A percentile compares a stretch with the other conserved stretches of the same genome.
phyloP scores from a whole-genome alignment of 2,888 invertebrate species.

The Sialis fuliginosa region DNA sequence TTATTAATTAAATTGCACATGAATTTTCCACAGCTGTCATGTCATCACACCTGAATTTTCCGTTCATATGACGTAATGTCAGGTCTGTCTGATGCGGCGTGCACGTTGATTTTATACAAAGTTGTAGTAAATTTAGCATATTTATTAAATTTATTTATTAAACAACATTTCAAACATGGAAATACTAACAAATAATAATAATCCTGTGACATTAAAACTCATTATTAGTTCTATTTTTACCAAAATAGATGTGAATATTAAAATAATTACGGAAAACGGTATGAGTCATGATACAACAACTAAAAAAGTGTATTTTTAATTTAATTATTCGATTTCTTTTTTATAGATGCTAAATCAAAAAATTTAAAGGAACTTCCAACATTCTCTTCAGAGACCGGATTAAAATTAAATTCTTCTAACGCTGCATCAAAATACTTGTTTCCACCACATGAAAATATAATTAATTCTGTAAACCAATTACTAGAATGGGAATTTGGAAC shows the following conservation, averaged over 20 bases:
- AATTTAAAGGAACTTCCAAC: constrained; percentile 40
- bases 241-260: constrained; percentile 35
- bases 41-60: too few relatives aligned
- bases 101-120: too few relatives aligned
- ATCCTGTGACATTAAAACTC: constrained; percentile 58
- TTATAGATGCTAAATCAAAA: background rate
- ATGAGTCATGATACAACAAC: constrained; percentile 13
- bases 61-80: too few relatives aligned
- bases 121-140: too few relatives aligned
- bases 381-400: constrained; percentile 39
- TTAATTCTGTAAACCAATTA: constrained; percentile 31
- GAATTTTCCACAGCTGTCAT: too few relatives aligned
- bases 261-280: constrained; percentile 44
- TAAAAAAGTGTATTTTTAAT: constrained; percentile 1
- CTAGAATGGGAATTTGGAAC: constrained; percentile 46
- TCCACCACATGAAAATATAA: constrained; percentile 24
- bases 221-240: constrained; percentile 49
- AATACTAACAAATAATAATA: constrained; percentile 57
- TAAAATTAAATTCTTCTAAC: constrained; percentile 51
- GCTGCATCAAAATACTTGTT: constrained; percentile 49
- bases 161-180: constrained; percentile 33
- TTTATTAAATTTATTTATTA: too few relatives aligned
- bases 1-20: too few relatives aligned
- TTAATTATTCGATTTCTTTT: constrained; percentile 2
- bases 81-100: too few relatives aligned